Evolutionary conservation across 2,797 vertebrate species (phyloP).

Genomic region (Channa striata): DNA sequence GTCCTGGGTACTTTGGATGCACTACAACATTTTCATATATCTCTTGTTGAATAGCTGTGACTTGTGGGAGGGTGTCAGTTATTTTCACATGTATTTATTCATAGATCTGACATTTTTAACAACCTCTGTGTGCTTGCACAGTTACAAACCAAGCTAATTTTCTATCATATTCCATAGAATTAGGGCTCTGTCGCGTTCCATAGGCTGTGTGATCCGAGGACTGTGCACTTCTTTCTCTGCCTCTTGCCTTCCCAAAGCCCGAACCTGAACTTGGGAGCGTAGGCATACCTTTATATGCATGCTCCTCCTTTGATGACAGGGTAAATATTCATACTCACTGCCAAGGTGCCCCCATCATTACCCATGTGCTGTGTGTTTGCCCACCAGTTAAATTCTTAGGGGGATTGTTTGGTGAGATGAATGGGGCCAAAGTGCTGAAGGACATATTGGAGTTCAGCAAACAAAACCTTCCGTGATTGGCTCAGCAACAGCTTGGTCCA

Average conservation of each 20-base stretch:
- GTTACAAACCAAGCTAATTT: slow-evolving; percentile 74
- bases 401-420: slow-evolving; percentile 86
- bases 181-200: slow-evolving; percentile 50
- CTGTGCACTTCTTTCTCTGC: slow-evolving; percentile 54
- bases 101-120: slow-evolving; percentile 79
- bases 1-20: slow-evolving; percentile 46
- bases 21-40: slow-evolving; percentile 45
- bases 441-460: slow-evolving; percentile 83
- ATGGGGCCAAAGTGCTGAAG: slow-evolving; percentile 84
- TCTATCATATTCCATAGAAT: slow-evolving; percentile 64
- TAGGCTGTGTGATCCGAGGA: slow-evolving; percentile 55
- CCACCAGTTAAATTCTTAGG: slow-evolving; percentile 86
- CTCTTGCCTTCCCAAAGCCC: slow-evolving; percentile 69
- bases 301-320: slow-evolving; percentile 84
- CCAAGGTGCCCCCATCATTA: slow-evolving; percentile 83
- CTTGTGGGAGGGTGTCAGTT: slow-evolving; percentile 71
- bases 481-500: slow-evolving; percentile 71
- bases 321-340: slow-evolving; percentile 87
- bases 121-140: slow-evolving; percentile 65
- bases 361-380: slow-evolving; percentile 81
- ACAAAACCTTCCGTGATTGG: slow-evolving; percentile 83
- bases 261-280: slow-evolving; percentile 76
- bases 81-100: slow-evolving; percentile 81
- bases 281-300: slow-evolving; percentile 84
- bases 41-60: slow-evolving; percentile 47